Evolutionary conservation across 2,797 vertebrate species (phyloP).

Genomic region (Chlorospingus semifuscus): DNA sequence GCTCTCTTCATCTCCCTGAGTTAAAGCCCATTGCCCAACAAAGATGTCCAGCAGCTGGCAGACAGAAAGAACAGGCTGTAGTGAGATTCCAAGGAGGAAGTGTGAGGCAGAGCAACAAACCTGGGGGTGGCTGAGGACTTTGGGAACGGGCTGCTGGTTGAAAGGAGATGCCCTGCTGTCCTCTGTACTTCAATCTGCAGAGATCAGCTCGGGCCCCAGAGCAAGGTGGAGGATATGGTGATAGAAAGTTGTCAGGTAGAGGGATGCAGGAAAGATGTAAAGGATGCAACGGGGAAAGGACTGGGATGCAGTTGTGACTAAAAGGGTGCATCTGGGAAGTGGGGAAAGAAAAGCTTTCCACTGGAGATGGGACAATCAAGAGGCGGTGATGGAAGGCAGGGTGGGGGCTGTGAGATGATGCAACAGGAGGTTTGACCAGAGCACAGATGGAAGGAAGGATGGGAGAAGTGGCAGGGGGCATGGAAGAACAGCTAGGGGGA

Average conservation of each 20-base stretch:
- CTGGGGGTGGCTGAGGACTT: not conserved
- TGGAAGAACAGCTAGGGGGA: not conserved
- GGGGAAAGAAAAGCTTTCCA: not conserved
- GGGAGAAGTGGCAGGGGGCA: not conserved
- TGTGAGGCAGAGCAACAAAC: not conserved
- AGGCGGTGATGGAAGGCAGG: not conserved
- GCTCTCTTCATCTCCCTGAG: not conserved
- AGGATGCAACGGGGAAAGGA: not conserved
- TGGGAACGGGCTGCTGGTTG: not conserved
- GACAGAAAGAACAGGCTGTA: not conserved
- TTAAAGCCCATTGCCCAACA: not conserved
- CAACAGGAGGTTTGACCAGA: conserved; percentile 7
- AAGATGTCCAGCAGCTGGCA: not conserved
- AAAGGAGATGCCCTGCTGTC: not conserved
- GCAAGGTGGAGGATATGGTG: not conserved
- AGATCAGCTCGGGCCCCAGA: not conserved
- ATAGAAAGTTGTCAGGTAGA: not conserved
- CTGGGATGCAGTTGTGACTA: not conserved
- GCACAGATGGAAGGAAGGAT: not conserved
- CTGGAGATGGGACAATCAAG: not conserved
- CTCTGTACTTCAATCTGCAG: not conserved
- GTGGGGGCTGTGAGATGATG: conserved; percentile 11
- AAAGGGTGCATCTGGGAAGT: not conserved
- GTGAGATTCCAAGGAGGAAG: not conserved
- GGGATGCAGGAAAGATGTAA: not conserved